A percentile compares a stretch with the other conserved stretches of the same genome.
Conservation (phyloP, 1,140 invertebrate genomes). For the Brachionus manjavacas region DNA sequence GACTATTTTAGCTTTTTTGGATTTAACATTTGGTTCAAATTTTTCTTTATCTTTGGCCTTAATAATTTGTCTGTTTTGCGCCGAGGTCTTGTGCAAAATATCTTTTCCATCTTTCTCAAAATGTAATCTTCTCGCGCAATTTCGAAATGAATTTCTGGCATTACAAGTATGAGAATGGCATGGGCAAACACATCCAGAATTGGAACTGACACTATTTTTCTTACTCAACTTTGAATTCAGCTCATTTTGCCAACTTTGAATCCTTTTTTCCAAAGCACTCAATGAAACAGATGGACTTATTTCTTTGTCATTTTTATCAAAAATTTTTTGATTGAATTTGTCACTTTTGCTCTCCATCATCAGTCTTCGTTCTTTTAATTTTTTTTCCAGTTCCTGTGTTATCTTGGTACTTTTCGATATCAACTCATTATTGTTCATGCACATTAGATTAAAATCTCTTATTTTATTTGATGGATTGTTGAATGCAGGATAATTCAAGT, state of each 20-base stretch:
- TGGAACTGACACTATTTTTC: background rate
- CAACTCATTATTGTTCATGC: slow-evolving; percentile 31
- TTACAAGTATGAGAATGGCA: slow-evolving; percentile 3
- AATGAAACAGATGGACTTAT: background rate
- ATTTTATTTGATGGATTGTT: background rate
- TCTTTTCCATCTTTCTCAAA: background rate
- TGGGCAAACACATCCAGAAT: slow-evolving; percentile 25
- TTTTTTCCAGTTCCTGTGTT: slow-evolving; percentile 36
- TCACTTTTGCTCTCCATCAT: slow-evolving; percentile 42
- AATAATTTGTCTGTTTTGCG: slow-evolving; percentile 16
- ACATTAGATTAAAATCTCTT: background rate
- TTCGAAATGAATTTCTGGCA: background rate
- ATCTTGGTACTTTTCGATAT: slow-evolving; percentile 33
- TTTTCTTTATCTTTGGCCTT: slow-evolving; percentile 13
- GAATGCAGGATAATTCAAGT: background rate
- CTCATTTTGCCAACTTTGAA: slow-evolving; percentile 33
- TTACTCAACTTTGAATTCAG: slow-evolving; percentile 9
- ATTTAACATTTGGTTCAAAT: slow-evolving; percentile 7
- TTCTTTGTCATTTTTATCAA: background rate
- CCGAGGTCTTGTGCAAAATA: background rate
- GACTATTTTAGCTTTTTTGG: slow-evolving; percentile 31
- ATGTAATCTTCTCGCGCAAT: background rate
- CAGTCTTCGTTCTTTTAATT: slow-evolving; percentile 24
- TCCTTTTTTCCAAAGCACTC: background rate
- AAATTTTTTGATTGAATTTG: background rate